Evolutionary conservation across 2,797 vertebrate species (phyloP), one percentile per base, ranked within the genome.

Genomic region (Catostomus latipinnis): DNA sequence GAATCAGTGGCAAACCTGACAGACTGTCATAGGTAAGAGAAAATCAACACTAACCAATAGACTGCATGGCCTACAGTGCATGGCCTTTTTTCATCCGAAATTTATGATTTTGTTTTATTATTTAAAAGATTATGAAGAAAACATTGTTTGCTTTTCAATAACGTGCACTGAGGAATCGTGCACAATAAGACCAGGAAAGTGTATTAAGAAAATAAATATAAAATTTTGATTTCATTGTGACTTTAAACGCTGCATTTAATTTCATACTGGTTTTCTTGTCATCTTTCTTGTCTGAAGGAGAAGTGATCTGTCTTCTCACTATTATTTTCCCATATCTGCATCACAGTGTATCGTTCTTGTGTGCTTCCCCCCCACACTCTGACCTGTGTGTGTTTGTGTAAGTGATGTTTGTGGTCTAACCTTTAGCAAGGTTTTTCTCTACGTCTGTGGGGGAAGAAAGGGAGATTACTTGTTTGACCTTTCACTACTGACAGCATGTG

Each of bases 401-500:
- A 34, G 34, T 78, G 49, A 72, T 78, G 83, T 76, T 50, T 74
- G 68, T n/a, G 8, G 45, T 50, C 58, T 84, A 81, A 84, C 82
- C 82, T 84, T 84, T 81, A 81, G 75, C 71, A 53, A 81, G 74
- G 65, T 71, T 65, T 78, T 16, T 66, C 71, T 68, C 60, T 78
- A 71, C 45, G 71, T 68, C 74, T 46, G 74, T 62, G 56, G 80
- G 80, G 73, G 54, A 77, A 72, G 60, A 84, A 68, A 74, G 71
- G 70, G 73, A 65, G 82, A 81, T 86, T 84, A 86, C 85, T 86
- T 52, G 78, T 70, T 76, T 84, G 81, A 84, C 85, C 81, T 86
- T 86, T 84, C 46, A 52, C 61, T 76, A 50, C 58, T 84, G 78
- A 81, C 57, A 76, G 43, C 34, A 45, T 11, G 62, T 79, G 62